Conservation (phyloP, 2,113 vertebrate genomes). For the Odobenus rosmarus region DNA sequence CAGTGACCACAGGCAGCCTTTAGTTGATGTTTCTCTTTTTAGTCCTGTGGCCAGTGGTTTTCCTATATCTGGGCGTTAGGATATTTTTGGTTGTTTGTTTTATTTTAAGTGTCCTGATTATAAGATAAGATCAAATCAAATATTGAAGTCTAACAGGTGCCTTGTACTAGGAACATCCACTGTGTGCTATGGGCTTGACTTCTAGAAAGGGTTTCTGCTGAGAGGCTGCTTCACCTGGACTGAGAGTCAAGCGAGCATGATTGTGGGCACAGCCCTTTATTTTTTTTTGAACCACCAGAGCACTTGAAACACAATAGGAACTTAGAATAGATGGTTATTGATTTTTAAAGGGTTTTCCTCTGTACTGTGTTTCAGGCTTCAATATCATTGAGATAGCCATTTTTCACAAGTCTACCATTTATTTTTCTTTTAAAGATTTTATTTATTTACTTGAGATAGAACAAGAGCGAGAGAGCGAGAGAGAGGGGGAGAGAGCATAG, state of each 20-base stretch:
- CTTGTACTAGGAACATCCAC: not conserved
- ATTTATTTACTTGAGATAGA: not conserved
- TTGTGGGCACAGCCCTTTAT: not conserved
- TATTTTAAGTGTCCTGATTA: not conserved
- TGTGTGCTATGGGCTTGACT: not conserved
- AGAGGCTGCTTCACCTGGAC: not conserved
- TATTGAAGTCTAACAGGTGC: not conserved
- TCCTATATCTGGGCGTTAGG: not conserved
- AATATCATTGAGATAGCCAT: not conserved
- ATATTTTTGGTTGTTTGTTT: not conserved
- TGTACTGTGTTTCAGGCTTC: not conserved
- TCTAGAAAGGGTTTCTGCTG: too few relatives aligned
- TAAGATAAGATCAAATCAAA: conserved; percentile 23
- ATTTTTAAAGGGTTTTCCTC: not conserved
- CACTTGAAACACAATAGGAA: not conserved
- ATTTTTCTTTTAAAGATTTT: not conserved
- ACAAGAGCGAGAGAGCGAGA: not conserved
- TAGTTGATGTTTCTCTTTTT: not conserved
- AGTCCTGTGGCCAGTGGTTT: not conserved
- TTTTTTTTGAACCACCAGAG: not conserved
- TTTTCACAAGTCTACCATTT: not conserved
- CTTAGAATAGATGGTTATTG: not conserved
- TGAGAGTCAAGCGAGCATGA: too few relatives aligned
- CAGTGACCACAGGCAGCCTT: accelerated
- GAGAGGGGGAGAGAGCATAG: too few relatives aligned